phyloP scores from a whole-genome alignment of 2,113 vertebrate species.

The Fregetta grallaria region DNA sequence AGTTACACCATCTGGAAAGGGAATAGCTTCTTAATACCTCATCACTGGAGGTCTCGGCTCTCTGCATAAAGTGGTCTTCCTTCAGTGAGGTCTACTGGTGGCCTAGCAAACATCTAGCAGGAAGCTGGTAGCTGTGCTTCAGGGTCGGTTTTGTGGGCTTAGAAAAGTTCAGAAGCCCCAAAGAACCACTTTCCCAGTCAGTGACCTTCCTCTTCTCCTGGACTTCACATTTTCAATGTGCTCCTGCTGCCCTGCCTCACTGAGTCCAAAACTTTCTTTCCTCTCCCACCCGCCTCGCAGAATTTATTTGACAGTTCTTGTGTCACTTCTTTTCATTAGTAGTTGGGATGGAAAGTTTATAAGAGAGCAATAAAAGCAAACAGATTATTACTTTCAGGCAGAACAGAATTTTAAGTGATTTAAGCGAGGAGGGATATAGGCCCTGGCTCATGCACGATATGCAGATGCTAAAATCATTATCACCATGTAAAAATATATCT shows the following conservation, averaged over 20 bases:
- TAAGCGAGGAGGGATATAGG: neutral
- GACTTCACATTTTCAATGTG: neutral
- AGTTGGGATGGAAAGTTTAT: slow-evolving; percentile 54
- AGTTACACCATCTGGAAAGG: slow-evolving; percentile 47
- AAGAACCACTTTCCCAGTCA: neutral
- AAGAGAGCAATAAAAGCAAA: slow-evolving; percentile 47
- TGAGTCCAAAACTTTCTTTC: neutral
- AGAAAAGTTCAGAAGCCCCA: neutral
- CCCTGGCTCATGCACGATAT: neutral
- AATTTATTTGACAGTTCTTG: slow-evolving; percentile 17
- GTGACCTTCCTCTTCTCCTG: neutral
- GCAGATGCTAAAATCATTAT: slow-evolving; percentile 64
- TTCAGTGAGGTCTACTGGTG: neutral
- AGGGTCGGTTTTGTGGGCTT: neutral
- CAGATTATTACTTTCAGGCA: slow-evolving; percentile 46
- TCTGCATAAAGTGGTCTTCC: neutral
- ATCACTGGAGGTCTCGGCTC: neutral
- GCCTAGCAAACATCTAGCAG: neutral
- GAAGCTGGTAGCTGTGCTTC: neutral
- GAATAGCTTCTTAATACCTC: slow-evolving; percentile 12
- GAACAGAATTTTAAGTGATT: slow-evolving; percentile 16
- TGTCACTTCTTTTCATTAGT: slow-evolving; percentile 32
- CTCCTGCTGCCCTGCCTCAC: neutral
- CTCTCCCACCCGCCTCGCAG: neutral
- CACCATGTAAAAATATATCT: slow-evolving; percentile 41